A percentile compares a stretch with the other conserved stretches of the same genome.
These are phyloP conservation scores for Fissipunctia ypsillon DNA, from an alignment of 2,888 invertebrate genomes.

Conservation along the genomic window DNA sequence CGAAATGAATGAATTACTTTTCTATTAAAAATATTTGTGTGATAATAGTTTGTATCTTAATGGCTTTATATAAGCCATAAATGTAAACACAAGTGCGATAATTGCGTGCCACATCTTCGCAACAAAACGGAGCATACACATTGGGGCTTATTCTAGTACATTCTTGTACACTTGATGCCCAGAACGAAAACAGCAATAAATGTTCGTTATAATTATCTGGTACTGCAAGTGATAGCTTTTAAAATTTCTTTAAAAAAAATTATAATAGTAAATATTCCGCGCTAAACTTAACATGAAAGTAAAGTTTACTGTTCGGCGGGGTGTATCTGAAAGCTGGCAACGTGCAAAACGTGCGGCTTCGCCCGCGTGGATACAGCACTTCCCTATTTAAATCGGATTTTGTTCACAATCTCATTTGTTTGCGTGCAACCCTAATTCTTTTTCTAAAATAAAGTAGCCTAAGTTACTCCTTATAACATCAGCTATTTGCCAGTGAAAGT, in stretches of 20 bases:
- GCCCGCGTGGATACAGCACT: too few species aligned
- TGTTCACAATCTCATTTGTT: too few species aligned
- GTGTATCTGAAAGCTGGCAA: too few species aligned
- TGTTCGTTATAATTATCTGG: not conserved
- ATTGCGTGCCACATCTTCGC: not conserved
- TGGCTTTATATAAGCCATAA: not conserved
- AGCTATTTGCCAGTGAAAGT: too few species aligned
- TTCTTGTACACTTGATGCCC: slow-evolving; percentile 4
- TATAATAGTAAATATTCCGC: not conserved
- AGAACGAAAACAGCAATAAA: slow-evolving; percentile 29
- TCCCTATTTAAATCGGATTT: too few species aligned
- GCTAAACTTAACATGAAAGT: not conserved
- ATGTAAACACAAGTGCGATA: not conserved
- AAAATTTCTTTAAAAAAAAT: too few species aligned
- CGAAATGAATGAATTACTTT: not conserved
- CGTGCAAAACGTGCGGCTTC: too few species aligned
- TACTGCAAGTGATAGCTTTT: slow-evolving; percentile 15
- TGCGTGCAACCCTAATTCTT: too few species aligned
- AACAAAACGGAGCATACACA: not conserved
- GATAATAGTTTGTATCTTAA: not conserved
- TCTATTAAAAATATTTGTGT: not conserved
- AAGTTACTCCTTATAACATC: too few species aligned
- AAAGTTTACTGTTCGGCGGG: not conserved
- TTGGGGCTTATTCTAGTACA: slow-evolving; percentile 3
- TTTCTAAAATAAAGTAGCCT: too few species aligned